phyloP scores from a whole-genome alignment of 2,797 vertebrate species.

The Lepilemur ruficaudatus region DNA sequence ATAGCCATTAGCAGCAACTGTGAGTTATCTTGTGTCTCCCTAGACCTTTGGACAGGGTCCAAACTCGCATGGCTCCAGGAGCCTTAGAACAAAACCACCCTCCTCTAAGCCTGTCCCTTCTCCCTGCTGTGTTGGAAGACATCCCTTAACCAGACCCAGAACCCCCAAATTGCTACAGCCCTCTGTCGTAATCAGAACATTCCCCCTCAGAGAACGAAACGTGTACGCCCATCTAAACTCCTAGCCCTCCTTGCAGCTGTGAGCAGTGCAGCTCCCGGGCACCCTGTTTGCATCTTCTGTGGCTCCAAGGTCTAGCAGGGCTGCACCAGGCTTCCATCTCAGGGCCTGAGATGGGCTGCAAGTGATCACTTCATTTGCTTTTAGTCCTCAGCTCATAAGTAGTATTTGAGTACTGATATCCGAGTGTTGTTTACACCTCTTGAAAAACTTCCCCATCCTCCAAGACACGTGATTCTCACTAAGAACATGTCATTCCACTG shows the following conservation, averaged over 20 bases:
- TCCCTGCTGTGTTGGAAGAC: background rate
- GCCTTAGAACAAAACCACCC: background rate
- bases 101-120: background rate
- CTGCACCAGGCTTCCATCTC: background rate
- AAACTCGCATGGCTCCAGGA: background rate
- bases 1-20: fast-evolving
- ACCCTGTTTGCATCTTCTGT: background rate
- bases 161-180: background rate
- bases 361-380: background rate
- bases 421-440: background rate
- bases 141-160: background rate
- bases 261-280: fast-evolving
- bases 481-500: background rate
- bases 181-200: background rate
- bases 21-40: no score
- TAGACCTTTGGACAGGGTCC: no score
- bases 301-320: background rate
- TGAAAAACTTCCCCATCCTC: background rate
- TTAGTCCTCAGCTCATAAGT: background rate
- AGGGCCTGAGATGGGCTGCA: background rate
- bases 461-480: background rate
- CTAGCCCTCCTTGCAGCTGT: background rate
- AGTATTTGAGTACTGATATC: background rate
- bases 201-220: background rate
- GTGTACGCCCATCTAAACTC: fast-evolving